These are phyloP conservation scores for Synanthedon andrenaeformis DNA, from an alignment of 2,888 invertebrate genomes.

Conservation along the genomic window DNA sequence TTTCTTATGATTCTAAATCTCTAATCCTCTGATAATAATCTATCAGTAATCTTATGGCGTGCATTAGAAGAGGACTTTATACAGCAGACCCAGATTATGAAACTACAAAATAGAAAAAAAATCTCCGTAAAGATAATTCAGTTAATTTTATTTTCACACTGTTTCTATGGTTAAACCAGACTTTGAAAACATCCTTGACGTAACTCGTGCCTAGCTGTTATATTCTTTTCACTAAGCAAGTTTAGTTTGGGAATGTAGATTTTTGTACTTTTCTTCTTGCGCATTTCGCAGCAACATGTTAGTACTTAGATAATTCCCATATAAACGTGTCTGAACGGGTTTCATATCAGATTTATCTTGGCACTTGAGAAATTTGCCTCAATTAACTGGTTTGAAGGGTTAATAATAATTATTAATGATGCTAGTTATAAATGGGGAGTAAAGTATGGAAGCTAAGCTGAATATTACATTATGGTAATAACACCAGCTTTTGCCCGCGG, in stretches of 20 bases:
- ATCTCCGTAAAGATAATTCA: too few relatives aligned
- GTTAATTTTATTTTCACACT: too few relatives aligned
- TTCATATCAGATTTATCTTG: conserved; percentile 27
- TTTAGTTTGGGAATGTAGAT: conserved; percentile 8
- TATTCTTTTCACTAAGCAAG: conserved; percentile 8
- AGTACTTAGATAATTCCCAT: conserved; percentile 1
- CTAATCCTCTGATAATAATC: too few relatives aligned
- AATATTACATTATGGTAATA: neutral
- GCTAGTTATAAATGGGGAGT: neutral
- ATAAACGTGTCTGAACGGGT: conserved; percentile 15
- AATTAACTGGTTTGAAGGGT: conserved; percentile 22
- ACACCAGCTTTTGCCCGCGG: too few relatives aligned
- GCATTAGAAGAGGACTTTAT: too few relatives aligned
- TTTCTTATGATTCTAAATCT: too few relatives aligned
- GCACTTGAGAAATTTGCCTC: conserved; percentile 21
- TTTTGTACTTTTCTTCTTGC: conserved; percentile 8
- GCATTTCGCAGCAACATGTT: conserved; percentile 9
- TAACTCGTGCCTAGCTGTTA: conserved; percentile 9
- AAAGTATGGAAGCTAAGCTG: neutral
- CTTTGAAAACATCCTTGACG: conserved; percentile 5
- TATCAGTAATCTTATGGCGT: too few relatives aligned
- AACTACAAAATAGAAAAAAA: too few relatives aligned
- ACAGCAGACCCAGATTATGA: too few relatives aligned
- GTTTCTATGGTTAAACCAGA: neutral
- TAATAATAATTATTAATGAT: conserved; percentile 9